A percentile compares a stretch with the other conserved stretches of the same genome.
These are phyloP conservation scores for Microhierax caerulescens DNA, from an alignment of 2,797 vertebrate genomes.

Conservation along the genomic window DNA sequence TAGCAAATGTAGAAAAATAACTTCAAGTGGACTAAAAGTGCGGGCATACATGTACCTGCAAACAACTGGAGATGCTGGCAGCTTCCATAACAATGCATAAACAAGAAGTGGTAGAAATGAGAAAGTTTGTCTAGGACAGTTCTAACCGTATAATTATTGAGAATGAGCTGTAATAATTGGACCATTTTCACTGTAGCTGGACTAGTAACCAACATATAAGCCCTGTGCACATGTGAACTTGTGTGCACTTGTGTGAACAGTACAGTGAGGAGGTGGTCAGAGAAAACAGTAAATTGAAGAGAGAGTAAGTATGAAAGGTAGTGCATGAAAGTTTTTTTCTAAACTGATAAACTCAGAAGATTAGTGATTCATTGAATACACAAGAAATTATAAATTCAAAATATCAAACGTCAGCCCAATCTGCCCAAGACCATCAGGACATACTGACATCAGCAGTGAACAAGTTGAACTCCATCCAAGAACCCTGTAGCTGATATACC, in stretches of 20 bases:
- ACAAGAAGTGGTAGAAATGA: neutral
- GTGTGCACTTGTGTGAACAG: neutral
- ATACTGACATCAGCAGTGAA: neutral
- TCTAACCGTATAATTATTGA: neutral
- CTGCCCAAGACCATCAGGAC: neutral
- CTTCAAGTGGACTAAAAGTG: neutral
- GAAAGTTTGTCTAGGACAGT: neutral
- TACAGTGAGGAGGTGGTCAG: neutral
- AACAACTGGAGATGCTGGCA: neutral
- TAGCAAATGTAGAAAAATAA: neutral
- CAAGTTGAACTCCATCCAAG: neutral
- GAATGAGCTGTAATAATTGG: neutral
- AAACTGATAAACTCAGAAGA: neutral
- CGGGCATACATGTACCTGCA: neutral
- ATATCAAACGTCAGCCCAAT: neutral
- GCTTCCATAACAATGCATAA: neutral
- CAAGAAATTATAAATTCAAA: neutral
- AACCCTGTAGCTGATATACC: neutral
- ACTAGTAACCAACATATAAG: neutral
- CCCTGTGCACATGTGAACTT: fast-evolving
- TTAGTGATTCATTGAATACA: neutral
- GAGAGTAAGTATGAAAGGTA: neutral
- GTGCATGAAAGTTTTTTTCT: neutral
- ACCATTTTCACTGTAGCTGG: neutral
- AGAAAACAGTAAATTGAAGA: neutral